Conservation (phyloP, 2,888 invertebrate species). For the Coelinius sp. region DNA sequence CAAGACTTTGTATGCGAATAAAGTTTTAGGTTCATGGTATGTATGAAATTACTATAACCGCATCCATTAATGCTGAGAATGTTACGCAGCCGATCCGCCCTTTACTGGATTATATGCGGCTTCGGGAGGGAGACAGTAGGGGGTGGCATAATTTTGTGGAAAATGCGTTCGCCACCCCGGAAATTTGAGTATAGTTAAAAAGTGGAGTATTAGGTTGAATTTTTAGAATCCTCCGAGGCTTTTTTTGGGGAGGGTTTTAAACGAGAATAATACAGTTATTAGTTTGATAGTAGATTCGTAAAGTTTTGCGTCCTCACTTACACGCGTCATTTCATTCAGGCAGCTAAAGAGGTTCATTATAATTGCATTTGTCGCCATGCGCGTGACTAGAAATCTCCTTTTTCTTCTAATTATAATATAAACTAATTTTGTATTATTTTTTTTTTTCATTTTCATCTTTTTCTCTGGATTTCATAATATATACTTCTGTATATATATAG, state of each 20-base stretch:
- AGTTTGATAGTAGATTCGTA: conserved; percentile 21
- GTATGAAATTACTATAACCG: background rate
- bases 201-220: background rate
- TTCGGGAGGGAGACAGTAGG: conserved; percentile 3
- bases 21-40: background rate
- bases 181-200: conserved; percentile 15
- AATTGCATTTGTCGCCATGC: conserved; percentile 52
- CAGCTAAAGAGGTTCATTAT: conserved; percentile 56
- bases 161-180: background rate
- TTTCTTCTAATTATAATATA: conserved; percentile 50
- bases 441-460: background rate
- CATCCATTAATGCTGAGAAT: conserved; percentile 15
- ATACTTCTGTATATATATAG: conserved; percentile 25
- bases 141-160: background rate
- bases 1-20: background rate
- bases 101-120: background rate
- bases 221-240: background rate
- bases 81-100: background rate
- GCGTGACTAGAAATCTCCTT: conserved; percentile 59
- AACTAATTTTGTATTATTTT: conserved; percentile 37
- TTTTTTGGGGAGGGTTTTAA: background rate
- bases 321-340: conserved; percentile 47
- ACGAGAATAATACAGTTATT: conserved; percentile 10
- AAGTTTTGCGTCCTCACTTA: conserved; percentile 33
- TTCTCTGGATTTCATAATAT: conserved; percentile 23